Base-by-base conservation (phyloP, 1,140 invertebrate species). In the Melipona quadrifasciata region DNA sequence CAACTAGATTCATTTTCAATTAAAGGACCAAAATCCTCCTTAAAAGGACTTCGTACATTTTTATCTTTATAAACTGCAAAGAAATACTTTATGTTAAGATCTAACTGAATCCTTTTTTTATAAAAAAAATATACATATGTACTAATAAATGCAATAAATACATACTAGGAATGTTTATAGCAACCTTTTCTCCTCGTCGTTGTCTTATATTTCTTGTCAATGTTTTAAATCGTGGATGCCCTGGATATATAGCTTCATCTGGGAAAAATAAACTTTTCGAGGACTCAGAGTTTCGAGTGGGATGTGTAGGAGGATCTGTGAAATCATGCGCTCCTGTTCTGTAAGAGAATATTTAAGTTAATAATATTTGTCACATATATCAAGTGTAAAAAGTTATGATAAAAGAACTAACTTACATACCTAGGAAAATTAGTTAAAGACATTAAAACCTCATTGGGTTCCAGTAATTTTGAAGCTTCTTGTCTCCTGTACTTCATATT, bases 191-290 rank as follows among this genome's bases (percentile, higher is more conserved):
- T 70, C 98, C 98, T 80, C 99, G 96, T 91, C 99, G 95, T 90
- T 97, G 94, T 79, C 99, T 96, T 83, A 99, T 99, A 94, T 99
- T 99, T 87, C 97, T 95, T 1, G 99, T 98, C 67, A 99, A 95
- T 14, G 98, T 99, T 93, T 97, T 98, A 93, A 99, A 99, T 86
- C 99, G 96, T 47, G 99, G 99, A 96, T 99, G 99, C 53, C 98
- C 98, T 34, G 96, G 96, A 95, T 96, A 99, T 90, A 99, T 99
- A 19, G 96, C 98, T 91, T 99, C 97, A 94, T 99, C 98, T 0
- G 99, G 99, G 92, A 99, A 99, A 95, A 99, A 99, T 14, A 99
- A 95, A 3, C 99, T 99, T 81, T 95, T 96, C 0, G 98, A 98
- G 6, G 97, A 97, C 82, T 97, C 97, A 82, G 96, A 95, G 21